A percentile compares a stretch with the other conserved stretches of the same genome.
phyloP scores from a whole-genome alignment of 2,797 vertebrate species.

The Toxotes lorentzi region DNA sequence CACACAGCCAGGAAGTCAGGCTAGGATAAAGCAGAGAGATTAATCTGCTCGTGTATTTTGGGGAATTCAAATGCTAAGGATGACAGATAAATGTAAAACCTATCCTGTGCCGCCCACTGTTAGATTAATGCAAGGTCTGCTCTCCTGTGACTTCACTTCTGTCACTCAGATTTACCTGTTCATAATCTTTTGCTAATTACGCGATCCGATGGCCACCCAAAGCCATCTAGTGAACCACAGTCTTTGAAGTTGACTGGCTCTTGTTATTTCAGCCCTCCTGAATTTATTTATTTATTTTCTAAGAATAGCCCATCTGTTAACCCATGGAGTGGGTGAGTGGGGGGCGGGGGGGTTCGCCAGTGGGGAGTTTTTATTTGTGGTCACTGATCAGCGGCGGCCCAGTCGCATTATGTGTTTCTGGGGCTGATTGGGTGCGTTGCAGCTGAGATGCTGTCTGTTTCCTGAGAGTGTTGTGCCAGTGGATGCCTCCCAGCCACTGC shows the following conservation, averaged over 20 bases:
- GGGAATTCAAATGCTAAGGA: conserved; percentile 40
- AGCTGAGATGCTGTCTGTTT: conserved; percentile 58
- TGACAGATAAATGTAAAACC: conserved; percentile 37
- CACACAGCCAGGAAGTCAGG: conserved; percentile 44
- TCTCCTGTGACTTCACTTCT: conserved; percentile 36
- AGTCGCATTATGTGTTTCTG: conserved; percentile 51
- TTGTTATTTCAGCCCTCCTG: conserved; percentile 45
- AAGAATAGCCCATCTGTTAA: conserved; percentile 71
- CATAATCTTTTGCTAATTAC: conserved; percentile 50
- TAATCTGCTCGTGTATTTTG: conserved; percentile 34
- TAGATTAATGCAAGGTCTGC: conserved; percentile 37
- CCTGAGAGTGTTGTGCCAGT: conserved; percentile 38
- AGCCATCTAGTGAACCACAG: conserved; percentile 12
- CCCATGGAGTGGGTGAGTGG: background rate
- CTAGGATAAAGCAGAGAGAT: conserved; percentile 42
- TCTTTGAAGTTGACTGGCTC: conserved; percentile 26
- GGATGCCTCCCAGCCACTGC: conserved; percentile 47
- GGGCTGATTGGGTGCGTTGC: conserved; percentile 39
- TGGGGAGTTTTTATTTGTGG: conserved; percentile 63
- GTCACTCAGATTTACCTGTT: conserved; percentile 31
- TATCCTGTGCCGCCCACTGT: conserved; percentile 6
- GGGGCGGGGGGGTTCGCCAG: background rate
- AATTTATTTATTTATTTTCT: conserved; percentile 48
- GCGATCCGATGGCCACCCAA: conserved; percentile 2
- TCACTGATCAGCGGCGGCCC: conserved; percentile 62